phyloP scores from a whole-genome alignment of 1,140 invertebrate genomes.

The Olivierus martensii region DNA sequence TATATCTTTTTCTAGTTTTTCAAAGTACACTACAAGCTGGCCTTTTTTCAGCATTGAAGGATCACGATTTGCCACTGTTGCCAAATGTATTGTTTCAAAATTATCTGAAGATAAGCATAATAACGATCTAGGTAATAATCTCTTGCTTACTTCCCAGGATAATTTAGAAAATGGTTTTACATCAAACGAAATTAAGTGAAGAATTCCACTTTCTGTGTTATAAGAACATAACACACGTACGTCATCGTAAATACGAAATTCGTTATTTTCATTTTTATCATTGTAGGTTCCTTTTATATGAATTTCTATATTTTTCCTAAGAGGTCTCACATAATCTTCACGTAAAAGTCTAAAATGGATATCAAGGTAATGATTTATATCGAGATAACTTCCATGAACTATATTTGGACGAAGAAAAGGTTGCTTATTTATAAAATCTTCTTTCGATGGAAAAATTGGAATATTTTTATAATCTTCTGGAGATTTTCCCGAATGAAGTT shows the following conservation, averaged over 20 bases:
- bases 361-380: conserved; percentile 56
- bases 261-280: background rate
- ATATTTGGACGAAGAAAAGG: conserved; percentile 44
- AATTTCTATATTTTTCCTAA: conserved; percentile 24
- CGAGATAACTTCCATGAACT: conserved; percentile 40
- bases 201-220: background rate
- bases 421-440: conserved; percentile 4
- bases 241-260: background rate
- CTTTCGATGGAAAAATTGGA: conserved; percentile 9
- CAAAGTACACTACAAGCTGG: background rate
- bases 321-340: conserved; percentile 44
- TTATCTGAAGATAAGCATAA: conserved; percentile 50
- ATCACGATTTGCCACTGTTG: conserved; percentile 45
- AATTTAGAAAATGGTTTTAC: conserved; percentile 1
- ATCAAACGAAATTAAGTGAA: background rate
- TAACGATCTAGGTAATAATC: conserved; percentile 55
- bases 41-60: conserved; percentile 30
- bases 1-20: conserved; percentile 4
- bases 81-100: conserved; percentile 50
- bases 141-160: conserved; percentile 33
- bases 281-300: background rate
- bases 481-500: background rate
- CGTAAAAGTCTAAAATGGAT: conserved; percentile 56
- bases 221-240: background rate
- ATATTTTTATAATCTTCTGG: conserved; percentile 14